Base-by-base conservation (phyloP, 2,797 vertebrate species). In the Ctenosaura bakeri region DNA sequence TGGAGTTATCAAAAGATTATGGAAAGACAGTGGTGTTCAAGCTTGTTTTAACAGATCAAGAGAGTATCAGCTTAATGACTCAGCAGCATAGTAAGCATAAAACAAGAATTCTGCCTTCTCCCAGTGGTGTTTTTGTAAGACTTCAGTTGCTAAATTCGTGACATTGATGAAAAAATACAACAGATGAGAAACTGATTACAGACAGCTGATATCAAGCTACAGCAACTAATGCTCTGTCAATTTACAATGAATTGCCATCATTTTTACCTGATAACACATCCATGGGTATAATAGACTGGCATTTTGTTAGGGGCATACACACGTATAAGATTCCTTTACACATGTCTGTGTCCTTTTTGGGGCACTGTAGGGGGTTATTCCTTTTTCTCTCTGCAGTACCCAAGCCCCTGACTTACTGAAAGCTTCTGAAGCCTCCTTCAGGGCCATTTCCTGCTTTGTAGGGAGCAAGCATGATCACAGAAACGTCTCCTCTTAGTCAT, bases 11-110 rank as follows among this genome's bases (percentile, higher is more conserved):
- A 99, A 98, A 95, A 98, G 99, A 42, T 97, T 99, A 91, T 99
- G 99, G 99, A 99, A 98, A 96, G 99, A 99, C 92, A 97, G 96
- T 8, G 99, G 99, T 10, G 99, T 99, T n/a, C 98, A 99, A 91
- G 98, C 98, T 92, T 99, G 99, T 96, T 99, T 99, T 97, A 98
- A 98, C 95, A 98, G 99, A 96, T 99, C 99, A 85, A 98, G 99
- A 78, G 99, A 99, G 90, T 99, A 99, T 96, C 99, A 99, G 96
- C 98, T 99, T 92, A 99, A 99, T 95, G 99, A 99, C 95, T 99
- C 99, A 12, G 99, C 99, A 52, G 99, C 99, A 88, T 99, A 99
- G 99, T 99, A 97, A 98, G 99, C 97, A 85, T 71, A 76, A 0
- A 18, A 87, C 59, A 90, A 88, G 66, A 89, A 73, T 29, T 13